Base-by-base conservation (phyloP, 2,113 vertebrate species). In the Ia io region DNA sequence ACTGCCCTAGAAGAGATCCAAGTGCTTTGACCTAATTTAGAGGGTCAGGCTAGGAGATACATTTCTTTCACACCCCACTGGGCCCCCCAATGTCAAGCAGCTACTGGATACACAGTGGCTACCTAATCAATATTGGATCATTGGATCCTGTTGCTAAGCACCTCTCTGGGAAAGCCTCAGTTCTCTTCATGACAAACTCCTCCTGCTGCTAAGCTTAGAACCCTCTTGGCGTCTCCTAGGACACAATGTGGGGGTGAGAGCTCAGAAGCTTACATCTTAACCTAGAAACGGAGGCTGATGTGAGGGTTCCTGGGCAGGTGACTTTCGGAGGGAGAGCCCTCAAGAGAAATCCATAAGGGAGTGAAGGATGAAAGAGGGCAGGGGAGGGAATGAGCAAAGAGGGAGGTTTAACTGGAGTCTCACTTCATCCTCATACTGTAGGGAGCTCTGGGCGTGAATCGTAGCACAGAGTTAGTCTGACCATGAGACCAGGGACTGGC, bases 31-130 rank as follows among this genome's bases (percentile, higher is more conserved):
- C 80, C 40, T 71, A 13, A 67, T 35, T n/a, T 28, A 67, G 84
- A 61, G 78, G 49, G 42, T 67, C 23, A 12, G 25, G 2, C 9
- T 70, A 28, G 18, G 59, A 53, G 5, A 20, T 8, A 11, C 30
- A 0, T 25, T 76, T 63, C 37, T 84, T 9, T 69, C 10, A 22
- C 0, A 1, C 13, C 30, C 18, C n/a, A 10, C 17, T 4, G 5
- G 53, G 25, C 32, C 25, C 71, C 51, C 40, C 25, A 14, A 16
- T 3, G 56, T 25, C 30, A 74, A 23, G 70, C 28, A 76, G 71
- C 28, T 69, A 17, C 28, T 16, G 28, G n/a, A 8, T 13, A 32
- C 4, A 1, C 23, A 35, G 25, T 1, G 0, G 49, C 9, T 59
- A 23, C 61, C 30, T 67, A 9, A 22, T 56, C 67, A 5, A 0